Evolutionary conservation across 2,888 invertebrate genomes (phyloP), one percentile per base, ranked within the genome.

Genomic region (Leuctra nigra): DNA sequence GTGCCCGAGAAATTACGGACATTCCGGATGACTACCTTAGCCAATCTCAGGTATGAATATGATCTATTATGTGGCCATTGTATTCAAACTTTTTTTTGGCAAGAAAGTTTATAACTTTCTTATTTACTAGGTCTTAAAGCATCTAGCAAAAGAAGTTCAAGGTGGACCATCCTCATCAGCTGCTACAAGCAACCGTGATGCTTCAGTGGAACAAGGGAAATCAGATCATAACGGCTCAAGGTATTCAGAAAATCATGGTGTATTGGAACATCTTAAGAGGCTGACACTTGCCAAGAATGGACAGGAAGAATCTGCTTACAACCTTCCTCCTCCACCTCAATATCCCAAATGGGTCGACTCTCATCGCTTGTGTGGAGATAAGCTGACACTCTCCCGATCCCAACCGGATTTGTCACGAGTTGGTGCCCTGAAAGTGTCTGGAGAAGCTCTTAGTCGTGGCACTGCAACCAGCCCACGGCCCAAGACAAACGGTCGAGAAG

Each of bases 1-100:
- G 74, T 57, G 73, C 74, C 62, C 73, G 75, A 73, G 89, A 89
- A 75, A 86, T 90, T 65, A 87, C 86, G 0, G 89, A 88, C 70
- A 89, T 90, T 67, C 89, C 90, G 1, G 87, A 87, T 66, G 89
- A 90, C 73, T 90, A 88, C 67, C 76, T 90, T 14, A 87, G 82
- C 70, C 87, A 90, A 67, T 87, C 88, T 1, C 88, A 88, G 61
- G 75, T 75, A 58, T 35, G 25, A 11, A 11, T 38, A 38, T 24
- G 4, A 13, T 23, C 4, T 48, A n/a, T 24, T 25, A 22, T 24
- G 6, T 22, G 24, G n/a, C 22, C 11, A 4, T 7, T 47, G 22
- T 47, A 23, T 11, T n/a, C n/a, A 20, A 6, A n/a, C n/a, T 2
- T 2, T 9, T n/a, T 20, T 14, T 47, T 47, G 14, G 2, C 9